These are phyloP conservation scores for Hylaeus anthracinus DNA, from an alignment of 1,140 invertebrate genomes.

Conservation along the genomic window DNA sequence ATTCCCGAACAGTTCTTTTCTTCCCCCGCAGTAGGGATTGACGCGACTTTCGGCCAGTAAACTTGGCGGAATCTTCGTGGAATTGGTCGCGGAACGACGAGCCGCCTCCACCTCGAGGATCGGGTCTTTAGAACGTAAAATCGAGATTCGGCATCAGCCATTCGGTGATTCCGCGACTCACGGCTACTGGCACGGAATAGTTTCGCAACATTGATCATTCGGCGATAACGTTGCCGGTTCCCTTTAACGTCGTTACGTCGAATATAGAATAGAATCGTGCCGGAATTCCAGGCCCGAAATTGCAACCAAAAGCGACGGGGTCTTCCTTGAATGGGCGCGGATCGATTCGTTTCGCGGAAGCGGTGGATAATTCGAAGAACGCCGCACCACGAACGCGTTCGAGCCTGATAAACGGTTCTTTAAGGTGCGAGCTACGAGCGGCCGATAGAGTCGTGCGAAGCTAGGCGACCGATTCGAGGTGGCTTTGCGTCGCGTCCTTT, in stretches of 20 bases:
- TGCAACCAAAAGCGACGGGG: conserved; percentile 49
- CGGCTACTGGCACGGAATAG: conserved; percentile 58
- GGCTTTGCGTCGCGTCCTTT: not conserved
- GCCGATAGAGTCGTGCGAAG: too few relatives aligned
- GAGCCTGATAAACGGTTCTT: conserved; percentile 14
- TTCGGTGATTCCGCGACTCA: conserved; percentile 37
- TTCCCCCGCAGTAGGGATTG: too few relatives aligned
- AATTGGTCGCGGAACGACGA: not conserved
- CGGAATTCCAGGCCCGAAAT: conserved; percentile 68
- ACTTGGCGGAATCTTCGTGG: not conserved
- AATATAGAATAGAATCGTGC: conserved; percentile 67
- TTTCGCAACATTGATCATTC: conserved; percentile 68
- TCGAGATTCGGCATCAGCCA: conserved; percentile 43
- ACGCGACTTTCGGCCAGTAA: not conserved
- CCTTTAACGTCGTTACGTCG: conserved; percentile 44
- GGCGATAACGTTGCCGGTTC: conserved; percentile 24
- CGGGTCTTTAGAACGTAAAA: conserved; percentile 19
- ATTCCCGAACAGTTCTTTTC: too few relatives aligned
- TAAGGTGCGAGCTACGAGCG: not conserved
- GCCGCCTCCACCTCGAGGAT: too few relatives aligned
- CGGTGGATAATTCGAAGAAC: conserved; percentile 19
- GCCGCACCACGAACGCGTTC: not conserved
- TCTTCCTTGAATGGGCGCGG: conserved; percentile 7
- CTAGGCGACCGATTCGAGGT: not conserved
- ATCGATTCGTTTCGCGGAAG: conserved; percentile 55